Conservation (phyloP, 2,113 vertebrate species). For the Craseonycteris thonglongyai region DNA sequence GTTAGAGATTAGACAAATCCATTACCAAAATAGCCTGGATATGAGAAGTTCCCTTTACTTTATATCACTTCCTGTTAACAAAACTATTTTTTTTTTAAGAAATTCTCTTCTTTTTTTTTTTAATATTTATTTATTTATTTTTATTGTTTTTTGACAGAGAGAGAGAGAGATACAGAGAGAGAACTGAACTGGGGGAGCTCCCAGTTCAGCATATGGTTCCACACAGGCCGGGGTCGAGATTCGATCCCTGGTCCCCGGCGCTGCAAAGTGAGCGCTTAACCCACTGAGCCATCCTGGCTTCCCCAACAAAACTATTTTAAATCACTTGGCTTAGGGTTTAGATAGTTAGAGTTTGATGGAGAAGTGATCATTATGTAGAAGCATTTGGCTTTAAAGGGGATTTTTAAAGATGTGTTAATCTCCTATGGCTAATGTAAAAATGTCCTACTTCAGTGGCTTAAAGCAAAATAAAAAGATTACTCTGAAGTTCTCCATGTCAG, state of each 20-base stretch:
- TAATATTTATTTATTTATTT: no score
- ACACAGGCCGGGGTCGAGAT: no score
- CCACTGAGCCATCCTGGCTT: no score
- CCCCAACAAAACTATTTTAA: no score
- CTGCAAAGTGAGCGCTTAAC: no score
- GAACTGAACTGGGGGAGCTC: no score
- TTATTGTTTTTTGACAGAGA: no score
- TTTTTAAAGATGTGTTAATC: neutral
- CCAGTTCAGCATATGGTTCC: no score
- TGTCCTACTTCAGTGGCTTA: neutral
- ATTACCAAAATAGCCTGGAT: neutral
- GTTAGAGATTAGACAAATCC: neutral
- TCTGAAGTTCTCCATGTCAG: neutral
- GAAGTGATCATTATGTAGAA: neutral
- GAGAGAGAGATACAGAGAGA: no score
- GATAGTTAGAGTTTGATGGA: neutral
- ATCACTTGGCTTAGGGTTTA: neutral
- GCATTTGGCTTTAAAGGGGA: neutral
- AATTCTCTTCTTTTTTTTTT: no score
- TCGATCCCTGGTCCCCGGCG: no score
- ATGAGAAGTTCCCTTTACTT: neutral
- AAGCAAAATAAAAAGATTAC: neutral
- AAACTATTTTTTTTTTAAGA: conserved; percentile 38
- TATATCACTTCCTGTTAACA: conserved; percentile 40
- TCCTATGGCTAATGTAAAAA: neutral